Base-by-base conservation (phyloP, 2,113 vertebrate species). In the Crotalus tigris region DNA sequence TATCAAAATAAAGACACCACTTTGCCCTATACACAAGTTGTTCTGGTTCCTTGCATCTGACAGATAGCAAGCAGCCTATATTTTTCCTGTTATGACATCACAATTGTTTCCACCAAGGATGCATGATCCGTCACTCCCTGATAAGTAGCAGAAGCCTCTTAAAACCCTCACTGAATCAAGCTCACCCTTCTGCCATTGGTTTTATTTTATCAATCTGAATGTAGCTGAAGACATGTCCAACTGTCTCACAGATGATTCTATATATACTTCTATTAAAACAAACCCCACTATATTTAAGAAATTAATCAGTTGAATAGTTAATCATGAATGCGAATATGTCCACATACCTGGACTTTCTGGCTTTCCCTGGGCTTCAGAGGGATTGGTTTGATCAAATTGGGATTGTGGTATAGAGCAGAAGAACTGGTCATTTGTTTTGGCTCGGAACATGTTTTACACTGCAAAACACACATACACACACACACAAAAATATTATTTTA, bases 351-450 rank as follows among this genome's bases (percentile, higher is more conserved):
- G 95, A 91, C 87, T 86, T 96, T 96, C 51, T 93, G 95, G 9
- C 90, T 95, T 64, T 98, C 97, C 33, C 94, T 97, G 0, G 98
- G 98, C 95, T 99, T 99, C 93, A 99, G 98, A 17, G 99, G 99
- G 89, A 99, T 99, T 4, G 99, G 99, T 95, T 99, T 99, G 96
- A 99, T 99, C 54, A 99, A 97, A 97, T 99, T 98, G 89, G 99
- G 98, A 96, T 99, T 99, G 97, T 96, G 98, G 81, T 96, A 98
- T 89, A 99, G 98, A 90, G 98, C 98, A 85, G 98, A 98, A 29
- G 98, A 98, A 88, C 98, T 98, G 86, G 98, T 98, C n/a, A 99
- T 99, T 96, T 98, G 98, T 97, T 99, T 99, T 88, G 99, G 99
- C 96, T 99, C 99, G 11, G 98, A 98, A 92, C 98, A 97, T 5